Evolutionary conservation across 1,140 invertebrate species (phyloP).

Genomic region (Plutomurus gul): DNA sequence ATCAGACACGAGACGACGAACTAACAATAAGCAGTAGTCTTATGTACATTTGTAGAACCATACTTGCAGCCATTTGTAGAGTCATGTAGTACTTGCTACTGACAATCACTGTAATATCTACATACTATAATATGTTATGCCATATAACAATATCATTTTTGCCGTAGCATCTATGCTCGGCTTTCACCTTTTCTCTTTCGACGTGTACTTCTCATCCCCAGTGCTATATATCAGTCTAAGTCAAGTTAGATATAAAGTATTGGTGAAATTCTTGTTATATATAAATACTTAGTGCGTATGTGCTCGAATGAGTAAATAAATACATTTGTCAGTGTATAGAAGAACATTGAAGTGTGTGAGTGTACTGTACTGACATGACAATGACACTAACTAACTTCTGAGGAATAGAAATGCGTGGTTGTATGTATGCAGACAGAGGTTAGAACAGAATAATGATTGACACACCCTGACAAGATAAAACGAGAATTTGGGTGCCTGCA

Average conservation of each 20-base stretch:
- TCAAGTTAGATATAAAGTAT: too few species aligned
- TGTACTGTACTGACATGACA: too few species aligned
- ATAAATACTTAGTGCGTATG: too few species aligned
- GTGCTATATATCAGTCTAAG: not conserved
- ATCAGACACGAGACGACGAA: not conserved
- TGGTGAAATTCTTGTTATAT: too few species aligned
- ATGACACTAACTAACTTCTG: too few species aligned
- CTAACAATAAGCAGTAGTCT: not conserved
- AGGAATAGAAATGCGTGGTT: not conserved
- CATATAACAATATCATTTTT: not conserved
- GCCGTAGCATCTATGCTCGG: not conserved
- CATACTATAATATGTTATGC: not conserved
- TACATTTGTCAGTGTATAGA: too few species aligned
- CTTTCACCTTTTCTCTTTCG: slow-evolving; percentile 17
- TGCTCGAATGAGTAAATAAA: too few species aligned
- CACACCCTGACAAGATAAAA: not conserved
- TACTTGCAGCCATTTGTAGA: too few species aligned
- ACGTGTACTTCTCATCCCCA: not conserved
- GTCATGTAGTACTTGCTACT: too few species aligned
- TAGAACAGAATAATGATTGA: slow-evolving; percentile 1
- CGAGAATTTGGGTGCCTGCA: not conserved
- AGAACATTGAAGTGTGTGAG: too few species aligned
- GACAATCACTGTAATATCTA: too few species aligned
- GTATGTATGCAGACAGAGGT: not conserved
- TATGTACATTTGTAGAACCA: not conserved